These are phyloP conservation scores for Strigamia transsilvanica DNA, from an alignment of 2,888 invertebrate genomes.

Conservation along the genomic window DNA sequence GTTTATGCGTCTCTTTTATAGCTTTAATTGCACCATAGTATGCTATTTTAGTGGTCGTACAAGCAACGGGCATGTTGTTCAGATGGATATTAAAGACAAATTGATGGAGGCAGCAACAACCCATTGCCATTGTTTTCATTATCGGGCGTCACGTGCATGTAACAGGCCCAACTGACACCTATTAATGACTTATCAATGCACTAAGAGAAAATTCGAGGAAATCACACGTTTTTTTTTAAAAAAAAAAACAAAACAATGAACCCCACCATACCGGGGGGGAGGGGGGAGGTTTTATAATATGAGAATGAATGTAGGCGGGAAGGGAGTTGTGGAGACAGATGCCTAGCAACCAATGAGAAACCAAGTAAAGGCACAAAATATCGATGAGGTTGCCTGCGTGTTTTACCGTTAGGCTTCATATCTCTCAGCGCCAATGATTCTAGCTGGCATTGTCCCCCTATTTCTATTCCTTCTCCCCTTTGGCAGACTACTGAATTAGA, in stretches of 20 bases:
- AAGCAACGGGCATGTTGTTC: slow-evolving; percentile 53
- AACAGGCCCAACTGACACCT: slow-evolving; percentile 39
- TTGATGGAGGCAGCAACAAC: slow-evolving; percentile 52
- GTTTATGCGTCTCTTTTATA: slow-evolving; percentile 52
- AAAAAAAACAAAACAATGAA: not conserved
- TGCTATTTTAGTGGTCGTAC: slow-evolving; percentile 54
- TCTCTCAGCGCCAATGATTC: slow-evolving; percentile 53
- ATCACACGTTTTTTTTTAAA: not conserved
- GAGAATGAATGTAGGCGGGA: slow-evolving; percentile 23
- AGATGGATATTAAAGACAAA: slow-evolving; percentile 52
- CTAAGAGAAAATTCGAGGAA: slow-evolving; percentile 10
- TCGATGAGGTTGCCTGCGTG: slow-evolving; percentile 46
- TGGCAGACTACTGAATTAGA: slow-evolving; percentile 51
- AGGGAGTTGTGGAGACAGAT: slow-evolving; percentile 37
- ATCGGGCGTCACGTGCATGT: slow-evolving; percentile 40
- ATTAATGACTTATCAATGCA: slow-evolving; percentile 48
- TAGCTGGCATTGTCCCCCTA: slow-evolving; percentile 27
- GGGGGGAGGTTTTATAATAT: slow-evolving; percentile 13
- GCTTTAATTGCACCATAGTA: slow-evolving; percentile 53
- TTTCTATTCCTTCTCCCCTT: slow-evolving; percentile 42
- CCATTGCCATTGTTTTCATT: slow-evolving; percentile 44
- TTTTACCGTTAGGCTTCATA: slow-evolving; percentile 52
- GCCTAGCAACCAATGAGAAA: slow-evolving; percentile 48
- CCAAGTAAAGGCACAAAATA: slow-evolving; percentile 27
- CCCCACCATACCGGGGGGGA: not conserved